These are phyloP conservation scores for Palloptera scutellata DNA, from an alignment of 2,888 invertebrate genomes.

Conservation along the genomic window DNA sequence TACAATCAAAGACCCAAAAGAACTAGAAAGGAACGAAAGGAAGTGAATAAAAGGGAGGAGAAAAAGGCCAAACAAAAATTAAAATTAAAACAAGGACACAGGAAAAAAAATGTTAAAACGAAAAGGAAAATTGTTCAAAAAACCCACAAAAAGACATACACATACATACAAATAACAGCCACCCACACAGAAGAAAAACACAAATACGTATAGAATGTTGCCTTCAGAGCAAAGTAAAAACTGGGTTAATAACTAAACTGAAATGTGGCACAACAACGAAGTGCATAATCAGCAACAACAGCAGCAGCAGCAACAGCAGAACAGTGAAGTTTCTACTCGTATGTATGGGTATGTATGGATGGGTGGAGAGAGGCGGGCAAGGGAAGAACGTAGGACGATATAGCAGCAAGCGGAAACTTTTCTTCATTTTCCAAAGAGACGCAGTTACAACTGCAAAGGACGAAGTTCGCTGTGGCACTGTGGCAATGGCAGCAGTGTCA, in stretches of 20 bases:
- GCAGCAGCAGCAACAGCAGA: slow-evolving; percentile 7
- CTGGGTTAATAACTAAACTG: slow-evolving; percentile 60
- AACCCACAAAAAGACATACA: slow-evolving; percentile 32
- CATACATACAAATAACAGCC: slow-evolving; percentile 23
- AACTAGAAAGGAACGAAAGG: slow-evolving; percentile 12
- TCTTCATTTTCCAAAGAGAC: slow-evolving; percentile 47
- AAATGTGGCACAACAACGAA: slow-evolving; percentile 42
- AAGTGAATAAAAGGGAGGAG: slow-evolving; percentile 35
- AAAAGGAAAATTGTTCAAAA: slow-evolving; percentile 23
- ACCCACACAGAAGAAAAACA: no score
- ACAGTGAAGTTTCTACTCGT: slow-evolving; percentile 25
- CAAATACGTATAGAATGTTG: slow-evolving; percentile 24
- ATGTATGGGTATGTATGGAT: slow-evolving; percentile 11
- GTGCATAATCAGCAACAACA: slow-evolving; percentile 44
- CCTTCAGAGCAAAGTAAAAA: slow-evolving; percentile 40
- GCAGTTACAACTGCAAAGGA: slow-evolving; percentile 21
- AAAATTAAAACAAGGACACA: slow-evolving; percentile 61
- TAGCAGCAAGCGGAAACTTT: slow-evolving; percentile 44
- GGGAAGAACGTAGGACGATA: slow-evolving; percentile 2
- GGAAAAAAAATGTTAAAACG: slow-evolving; percentile 33
- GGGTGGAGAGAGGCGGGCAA: background rate
- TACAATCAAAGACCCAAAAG: slow-evolving; percentile 6
- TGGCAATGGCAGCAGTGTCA: slow-evolving; percentile 13
- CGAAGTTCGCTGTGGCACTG: slow-evolving; percentile 33
- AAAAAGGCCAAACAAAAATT: slow-evolving; percentile 57